These are phyloP conservation scores for Mugil cephalus DNA, from an alignment of 2,113 vertebrate genomes.

Conservation along the genomic window DNA sequence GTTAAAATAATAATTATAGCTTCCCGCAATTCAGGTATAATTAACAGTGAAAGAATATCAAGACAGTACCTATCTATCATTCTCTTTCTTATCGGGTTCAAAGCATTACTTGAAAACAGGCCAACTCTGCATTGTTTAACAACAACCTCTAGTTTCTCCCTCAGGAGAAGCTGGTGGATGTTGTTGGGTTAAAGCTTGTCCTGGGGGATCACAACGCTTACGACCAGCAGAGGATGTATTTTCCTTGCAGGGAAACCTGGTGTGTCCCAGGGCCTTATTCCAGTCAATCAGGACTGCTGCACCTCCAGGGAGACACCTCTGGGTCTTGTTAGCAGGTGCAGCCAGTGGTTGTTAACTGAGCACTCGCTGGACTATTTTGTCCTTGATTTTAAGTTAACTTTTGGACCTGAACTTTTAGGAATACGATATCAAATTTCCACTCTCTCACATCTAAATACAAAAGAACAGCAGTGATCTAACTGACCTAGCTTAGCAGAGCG, in stretches of 20 bases:
- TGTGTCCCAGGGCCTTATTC: background rate
- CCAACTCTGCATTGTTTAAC: constrained; percentile 19
- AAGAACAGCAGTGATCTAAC: too few species aligned
- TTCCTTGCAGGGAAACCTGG: background rate
- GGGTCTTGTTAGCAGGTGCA: constrained; percentile 12
- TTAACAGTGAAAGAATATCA: background rate
- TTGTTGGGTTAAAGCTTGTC: constrained; percentile 33
- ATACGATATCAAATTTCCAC: too few species aligned
- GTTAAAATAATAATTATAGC: background rate
- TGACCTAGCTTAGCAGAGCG: too few species aligned
- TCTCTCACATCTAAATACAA: too few species aligned
- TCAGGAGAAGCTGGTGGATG: constrained; percentile 33
- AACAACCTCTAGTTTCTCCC: constrained; percentile 19
- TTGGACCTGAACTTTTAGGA: background rate
- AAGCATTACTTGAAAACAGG: background rate
- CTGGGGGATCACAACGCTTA: constrained; percentile 15
- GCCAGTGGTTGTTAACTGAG: constrained; percentile 6
- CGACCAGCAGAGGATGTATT: constrained; percentile 19
- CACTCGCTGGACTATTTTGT: background rate
- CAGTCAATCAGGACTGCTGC: constrained; percentile 3
- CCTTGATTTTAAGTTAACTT: background rate
- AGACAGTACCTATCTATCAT: constrained; percentile 1
- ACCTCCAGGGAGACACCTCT: constrained; percentile 6
- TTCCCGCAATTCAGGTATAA: background rate
- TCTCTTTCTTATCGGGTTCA: constrained; percentile 9